Percentiles rank a stretch among this genome's conserved stretches.
These are phyloP conservation scores for Campaea margaritaria DNA, from an alignment of 2,888 invertebrate genomes.

Conservation along the genomic window DNA sequence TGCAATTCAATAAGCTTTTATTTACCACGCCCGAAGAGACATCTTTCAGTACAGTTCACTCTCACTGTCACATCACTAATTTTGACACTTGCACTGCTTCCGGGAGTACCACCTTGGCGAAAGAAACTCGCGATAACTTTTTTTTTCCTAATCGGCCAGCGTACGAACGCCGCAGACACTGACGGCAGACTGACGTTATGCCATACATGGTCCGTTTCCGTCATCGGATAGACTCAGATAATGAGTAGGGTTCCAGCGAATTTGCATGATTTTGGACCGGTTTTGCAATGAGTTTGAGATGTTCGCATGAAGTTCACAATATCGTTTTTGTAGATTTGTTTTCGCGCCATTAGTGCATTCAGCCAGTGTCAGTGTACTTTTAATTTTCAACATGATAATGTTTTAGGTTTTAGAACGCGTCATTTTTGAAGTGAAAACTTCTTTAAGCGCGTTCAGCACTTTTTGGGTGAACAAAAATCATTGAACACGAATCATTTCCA, in stretches of 20 bases:
- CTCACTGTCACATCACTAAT: slow-evolving; percentile 27
- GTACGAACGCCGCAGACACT: slow-evolving; percentile 35
- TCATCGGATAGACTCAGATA: slow-evolving; percentile 44
- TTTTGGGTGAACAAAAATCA: too few species aligned
- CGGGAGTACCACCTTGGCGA: slow-evolving; percentile 23
- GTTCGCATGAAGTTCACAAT: not conserved
- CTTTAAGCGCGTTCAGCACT: too few species aligned
- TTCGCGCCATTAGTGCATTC: too few species aligned
- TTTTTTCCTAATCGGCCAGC: slow-evolving; percentile 24
- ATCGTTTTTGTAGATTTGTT: too few species aligned
- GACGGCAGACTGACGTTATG: slow-evolving; percentile 34
- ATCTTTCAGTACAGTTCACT: slow-evolving; percentile 18
- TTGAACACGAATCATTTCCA: too few species aligned
- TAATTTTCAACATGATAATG: too few species aligned
- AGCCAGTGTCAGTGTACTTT: too few species aligned
- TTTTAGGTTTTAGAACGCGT: too few species aligned
- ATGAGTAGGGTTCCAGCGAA: slow-evolving; percentile 38
- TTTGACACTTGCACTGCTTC: slow-evolving; percentile 39
- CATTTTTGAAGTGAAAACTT: too few species aligned
- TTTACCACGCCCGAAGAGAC: too few species aligned
- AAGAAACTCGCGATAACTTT: slow-evolving; percentile 34
- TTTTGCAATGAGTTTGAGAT: not conserved
- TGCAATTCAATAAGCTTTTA: too few species aligned
- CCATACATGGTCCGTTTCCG: slow-evolving; percentile 40
- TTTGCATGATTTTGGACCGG: slow-evolving; percentile 19